Evolutionary conservation across 1,140 invertebrate species (phyloP).

Genomic region (Neoseiulus cucumeris): DNA sequence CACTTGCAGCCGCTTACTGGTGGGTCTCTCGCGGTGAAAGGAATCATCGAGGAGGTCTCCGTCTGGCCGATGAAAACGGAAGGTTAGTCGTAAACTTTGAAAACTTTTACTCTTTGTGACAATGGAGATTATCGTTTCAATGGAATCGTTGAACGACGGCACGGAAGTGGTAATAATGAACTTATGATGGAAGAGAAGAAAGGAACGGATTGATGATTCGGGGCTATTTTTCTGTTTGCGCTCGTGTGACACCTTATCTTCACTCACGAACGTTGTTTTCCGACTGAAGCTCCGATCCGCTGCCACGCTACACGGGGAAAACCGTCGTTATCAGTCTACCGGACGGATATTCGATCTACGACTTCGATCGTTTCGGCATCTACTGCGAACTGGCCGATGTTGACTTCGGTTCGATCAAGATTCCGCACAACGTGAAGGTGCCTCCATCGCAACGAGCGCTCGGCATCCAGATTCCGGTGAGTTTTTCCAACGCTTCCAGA

Average conservation of each 20-base stretch:
- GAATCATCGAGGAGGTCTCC: constrained; percentile 30
- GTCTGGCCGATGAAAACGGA: constrained; percentile 69
- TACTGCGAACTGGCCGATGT: constrained; percentile 73
- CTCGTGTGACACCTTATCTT: no score
- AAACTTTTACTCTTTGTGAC: no score
- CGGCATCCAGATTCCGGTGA: constrained; percentile 73
- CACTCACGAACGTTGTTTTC: no score
- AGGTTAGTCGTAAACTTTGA: constrained; percentile 34
- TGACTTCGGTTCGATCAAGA: constrained; percentile 62
- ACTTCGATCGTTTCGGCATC: constrained; percentile 61
- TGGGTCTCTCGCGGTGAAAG: constrained; percentile 52
- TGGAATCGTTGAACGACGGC: no score
- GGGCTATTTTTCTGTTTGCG: neutral
- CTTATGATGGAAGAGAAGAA: constrained; percentile 66
- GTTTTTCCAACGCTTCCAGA: constrained; percentile 16
- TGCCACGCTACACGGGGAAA: constrained; percentile 55
- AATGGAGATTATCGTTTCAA: no score
- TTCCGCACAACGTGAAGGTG: constrained; percentile 48
- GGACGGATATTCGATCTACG: constrained; percentile 53
- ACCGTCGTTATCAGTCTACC: constrained; percentile 67
- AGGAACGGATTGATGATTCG: constrained; percentile 34
- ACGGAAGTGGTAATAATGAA: constrained; percentile 51
- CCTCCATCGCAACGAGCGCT: constrained; percentile 79
- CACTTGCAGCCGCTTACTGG: constrained; percentile 59
- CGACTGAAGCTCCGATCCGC: constrained; percentile 9